Conservation (phyloP, 1,140 invertebrate species). For the Calosoma granatense region DNA sequence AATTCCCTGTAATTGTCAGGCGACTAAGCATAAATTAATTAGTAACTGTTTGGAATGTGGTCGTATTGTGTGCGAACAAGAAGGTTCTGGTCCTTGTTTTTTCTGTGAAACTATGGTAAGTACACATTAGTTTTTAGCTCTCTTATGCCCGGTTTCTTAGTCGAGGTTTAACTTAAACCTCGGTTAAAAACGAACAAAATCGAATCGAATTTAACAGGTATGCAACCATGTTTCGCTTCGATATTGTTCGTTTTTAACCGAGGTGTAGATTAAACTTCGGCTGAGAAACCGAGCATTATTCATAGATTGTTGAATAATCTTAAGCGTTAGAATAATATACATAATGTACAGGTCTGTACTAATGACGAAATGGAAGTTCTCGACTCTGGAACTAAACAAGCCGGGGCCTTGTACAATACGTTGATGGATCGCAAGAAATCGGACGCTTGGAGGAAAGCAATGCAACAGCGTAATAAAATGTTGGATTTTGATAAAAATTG, state of each 20-base stretch:
- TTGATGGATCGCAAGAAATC: constrained; percentile 51
- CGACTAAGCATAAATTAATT: constrained; percentile 77
- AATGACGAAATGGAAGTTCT: constrained; percentile 61
- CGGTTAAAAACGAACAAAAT: too few relatives aligned
- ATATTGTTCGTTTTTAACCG: too few relatives aligned
- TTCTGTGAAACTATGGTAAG: constrained; percentile 77
- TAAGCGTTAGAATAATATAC: too few relatives aligned
- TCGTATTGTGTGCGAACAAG: constrained; percentile 88
- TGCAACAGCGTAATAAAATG: constrained; percentile 71
- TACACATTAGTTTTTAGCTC: too few relatives aligned
- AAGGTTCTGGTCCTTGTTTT: constrained; percentile 92
- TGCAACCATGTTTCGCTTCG: too few relatives aligned
- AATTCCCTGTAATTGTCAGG: constrained; percentile 85
- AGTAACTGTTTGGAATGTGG: constrained; percentile 94
- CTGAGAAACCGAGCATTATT: too few relatives aligned
- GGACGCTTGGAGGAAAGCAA: constrained; percentile 52
- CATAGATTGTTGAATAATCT: too few relatives aligned
- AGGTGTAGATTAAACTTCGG: background rate
- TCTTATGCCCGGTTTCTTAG: too few relatives aligned
- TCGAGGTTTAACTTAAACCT: too few relatives aligned
- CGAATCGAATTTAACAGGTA: too few relatives aligned
- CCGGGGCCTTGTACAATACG: constrained; percentile 55
- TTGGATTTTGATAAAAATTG: constrained; percentile 79
- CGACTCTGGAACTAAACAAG: constrained; percentile 53
- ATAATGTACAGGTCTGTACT: constrained; percentile 51